A percentile compares a stretch with the other conserved stretches of the same genome.
Conservation (phyloP, 2,888 invertebrate genomes). For the Temnothorax rugatulus region DNA sequence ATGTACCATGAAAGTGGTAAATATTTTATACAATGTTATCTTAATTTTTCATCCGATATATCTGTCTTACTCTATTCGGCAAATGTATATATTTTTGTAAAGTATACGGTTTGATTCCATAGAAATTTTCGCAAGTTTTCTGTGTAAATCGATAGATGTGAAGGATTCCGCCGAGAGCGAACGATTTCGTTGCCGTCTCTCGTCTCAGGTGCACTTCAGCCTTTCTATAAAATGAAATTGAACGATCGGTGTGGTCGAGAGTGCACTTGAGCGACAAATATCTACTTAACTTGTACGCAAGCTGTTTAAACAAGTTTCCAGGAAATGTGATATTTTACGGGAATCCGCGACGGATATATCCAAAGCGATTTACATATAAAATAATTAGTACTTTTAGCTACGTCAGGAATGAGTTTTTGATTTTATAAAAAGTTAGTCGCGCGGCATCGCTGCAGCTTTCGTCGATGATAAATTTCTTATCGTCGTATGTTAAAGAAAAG, state of each 20-base stretch:
- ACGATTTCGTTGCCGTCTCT: constrained; percentile 27
- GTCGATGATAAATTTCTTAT: background rate
- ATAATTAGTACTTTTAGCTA: constrained; percentile 4
- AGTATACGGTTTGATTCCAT: constrained; percentile 8
- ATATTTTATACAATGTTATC: background rate
- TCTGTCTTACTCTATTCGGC: background rate
- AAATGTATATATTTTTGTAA: constrained; percentile 7
- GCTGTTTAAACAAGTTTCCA: constrained; percentile 35
- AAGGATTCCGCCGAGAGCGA: constrained; percentile 24
- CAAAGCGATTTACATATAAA: background rate
- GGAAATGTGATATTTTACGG: background rate
- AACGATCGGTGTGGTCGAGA: constrained; percentile 40
- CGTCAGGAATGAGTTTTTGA: background rate
- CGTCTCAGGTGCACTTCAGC: constrained; percentile 43
- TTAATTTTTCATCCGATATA: background rate
- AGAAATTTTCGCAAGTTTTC: constrained; percentile 25
- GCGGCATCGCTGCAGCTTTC: background rate
- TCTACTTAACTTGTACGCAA: constrained; percentile 35
- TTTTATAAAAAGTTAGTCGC: background rate
- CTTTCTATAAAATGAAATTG: constrained; percentile 48
- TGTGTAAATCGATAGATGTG: constrained; percentile 40
- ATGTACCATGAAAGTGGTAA: background rate
- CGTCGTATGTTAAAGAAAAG: background rate
- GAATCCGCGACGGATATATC: background rate
- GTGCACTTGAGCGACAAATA: constrained; percentile 50